These are phyloP conservation scores for Sturnus vulgaris DNA, from an alignment of 2,113 vertebrate species.

Conservation along the genomic window DNA sequence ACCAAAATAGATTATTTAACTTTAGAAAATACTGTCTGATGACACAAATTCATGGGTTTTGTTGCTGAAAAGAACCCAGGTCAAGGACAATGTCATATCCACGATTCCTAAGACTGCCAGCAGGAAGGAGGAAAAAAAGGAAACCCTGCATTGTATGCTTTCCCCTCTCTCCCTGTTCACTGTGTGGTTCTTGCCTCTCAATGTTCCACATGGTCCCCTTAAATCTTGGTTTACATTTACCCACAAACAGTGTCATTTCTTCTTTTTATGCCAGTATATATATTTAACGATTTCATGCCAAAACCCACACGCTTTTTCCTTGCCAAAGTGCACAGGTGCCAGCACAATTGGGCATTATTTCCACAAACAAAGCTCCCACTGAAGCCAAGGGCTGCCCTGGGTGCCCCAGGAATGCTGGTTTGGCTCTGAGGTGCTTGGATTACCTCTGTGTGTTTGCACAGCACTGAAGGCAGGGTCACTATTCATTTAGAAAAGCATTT, in stretches of 20 bases:
- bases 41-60: background rate
- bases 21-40: background rate
- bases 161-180: background rate
- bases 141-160: background rate
- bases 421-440: background rate
- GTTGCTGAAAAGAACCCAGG: background rate
- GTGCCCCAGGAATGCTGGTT: background rate
- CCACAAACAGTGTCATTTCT: background rate
- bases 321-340: background rate
- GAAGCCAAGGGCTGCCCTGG: background rate
- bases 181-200: background rate
- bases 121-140: background rate
- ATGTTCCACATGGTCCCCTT: background rate
- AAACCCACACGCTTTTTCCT: fast-evolving
- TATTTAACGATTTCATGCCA: background rate
- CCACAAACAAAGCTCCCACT: background rate
- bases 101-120: background rate
- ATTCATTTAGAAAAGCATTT: background rate
- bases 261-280: background rate
- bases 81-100: background rate
- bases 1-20: background rate
- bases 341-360: background rate
- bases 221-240: background rate
- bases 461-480: background rate
- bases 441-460: background rate